Base-by-base conservation (phyloP, 2,797 vertebrate species). In the Sebastes vulpes region DNA sequence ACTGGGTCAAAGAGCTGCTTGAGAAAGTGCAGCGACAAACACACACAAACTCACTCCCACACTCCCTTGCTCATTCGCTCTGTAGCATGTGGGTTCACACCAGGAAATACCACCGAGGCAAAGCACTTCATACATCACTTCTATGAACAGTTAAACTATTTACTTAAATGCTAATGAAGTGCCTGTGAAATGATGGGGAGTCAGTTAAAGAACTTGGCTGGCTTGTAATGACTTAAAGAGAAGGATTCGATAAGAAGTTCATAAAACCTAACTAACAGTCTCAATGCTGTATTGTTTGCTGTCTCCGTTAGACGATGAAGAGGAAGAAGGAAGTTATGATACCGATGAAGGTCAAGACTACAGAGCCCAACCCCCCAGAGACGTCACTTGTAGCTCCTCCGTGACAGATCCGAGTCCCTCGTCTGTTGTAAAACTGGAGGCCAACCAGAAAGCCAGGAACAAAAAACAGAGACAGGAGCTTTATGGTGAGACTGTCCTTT, bases 391-490 rank as follows among this genome's bases (percentile, higher is more conserved):
- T 54, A 83, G 95, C 0, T 67, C 95, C n/a, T 89, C 96, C 0
- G 21, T 96, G 84, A 95, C 96, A 35, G 97, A 97, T 9, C 98
- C 98, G 3, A 98, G 98, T 4, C 98, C 98, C 0, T 99, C 98
- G 4, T 99, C 98, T 0, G 94, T 99, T 79, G 98, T 99, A 81
- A 99, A 98, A 92, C 97, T 99, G 94, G 98, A 99, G 88, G 98
- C 97, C 91, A 98, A 99, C 83, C 98, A 98, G 91, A 99, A 99
- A 89, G 98, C 98, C 18, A 97, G 97, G 93, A 98, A 99, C 94
- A 99, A 99, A 91, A 98, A 97, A 84, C 98, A 98, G 86, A 96
- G 98, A 75, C 98, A 99, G 94, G 97, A 98, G 12, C 92, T 99
- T 85, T 95, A 97, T 77, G 98, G 98, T 99, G 42, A 77, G 91